These are phyloP conservation scores for Toxotes jaculatrix DNA, from an alignment of 2,113 vertebrate genomes.

Conservation along the genomic window DNA sequence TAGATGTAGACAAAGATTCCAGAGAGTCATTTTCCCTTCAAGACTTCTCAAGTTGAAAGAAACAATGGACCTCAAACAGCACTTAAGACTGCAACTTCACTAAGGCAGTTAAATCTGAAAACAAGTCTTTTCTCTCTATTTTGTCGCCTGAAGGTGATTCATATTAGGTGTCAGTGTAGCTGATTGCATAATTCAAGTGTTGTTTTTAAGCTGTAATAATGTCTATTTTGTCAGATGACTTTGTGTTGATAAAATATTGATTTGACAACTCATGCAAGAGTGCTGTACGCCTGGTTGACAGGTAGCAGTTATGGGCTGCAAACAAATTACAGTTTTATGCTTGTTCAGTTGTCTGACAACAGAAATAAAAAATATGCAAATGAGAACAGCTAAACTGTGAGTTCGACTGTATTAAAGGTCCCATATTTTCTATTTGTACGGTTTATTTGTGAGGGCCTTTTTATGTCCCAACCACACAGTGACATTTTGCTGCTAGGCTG, in stretches of 20 bases:
- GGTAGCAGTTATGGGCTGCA: neutral
- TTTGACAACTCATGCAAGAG: neutral
- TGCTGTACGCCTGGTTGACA: neutral
- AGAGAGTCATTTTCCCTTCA: neutral
- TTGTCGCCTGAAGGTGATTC: neutral
- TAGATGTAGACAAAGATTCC: neutral
- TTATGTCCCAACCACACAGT: no score
- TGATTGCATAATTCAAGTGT: neutral
- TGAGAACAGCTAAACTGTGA: no score
- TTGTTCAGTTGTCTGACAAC: neutral
- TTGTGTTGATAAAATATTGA: neutral
- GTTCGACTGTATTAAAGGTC: neutral
- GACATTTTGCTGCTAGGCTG: no score
- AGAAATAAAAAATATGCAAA: neutral
- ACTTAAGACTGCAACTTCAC: neutral
- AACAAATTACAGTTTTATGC: constrained; percentile 3
- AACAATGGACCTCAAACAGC: constrained; percentile 13
- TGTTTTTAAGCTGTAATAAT: neutral
- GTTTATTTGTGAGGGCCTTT: no score
- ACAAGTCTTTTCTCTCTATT: neutral
- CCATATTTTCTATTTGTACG: no score
- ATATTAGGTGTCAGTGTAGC: neutral
- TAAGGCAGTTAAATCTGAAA: neutral
- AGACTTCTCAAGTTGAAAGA: neutral
- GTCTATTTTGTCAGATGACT: neutral